These are phyloP conservation scores for Phalacrocorax aristotelis DNA, from an alignment of 2,113 vertebrate genomes.

Conservation along the genomic window DNA sequence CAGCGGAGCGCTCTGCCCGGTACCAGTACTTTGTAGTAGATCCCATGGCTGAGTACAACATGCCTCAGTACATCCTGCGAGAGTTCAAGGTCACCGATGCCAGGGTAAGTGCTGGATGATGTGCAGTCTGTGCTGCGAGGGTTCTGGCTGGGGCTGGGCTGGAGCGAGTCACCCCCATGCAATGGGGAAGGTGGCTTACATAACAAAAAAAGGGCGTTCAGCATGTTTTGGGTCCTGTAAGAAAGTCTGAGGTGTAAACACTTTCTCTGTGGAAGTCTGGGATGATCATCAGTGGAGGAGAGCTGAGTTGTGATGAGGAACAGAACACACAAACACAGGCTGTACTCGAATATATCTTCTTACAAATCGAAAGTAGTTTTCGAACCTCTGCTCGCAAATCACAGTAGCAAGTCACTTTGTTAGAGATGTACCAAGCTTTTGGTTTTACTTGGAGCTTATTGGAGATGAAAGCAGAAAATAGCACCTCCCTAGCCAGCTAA, in stretches of 20 bases:
- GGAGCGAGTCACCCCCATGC: rapidly evolving
- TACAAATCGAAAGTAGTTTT: neutral
- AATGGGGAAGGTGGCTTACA: rapidly evolving
- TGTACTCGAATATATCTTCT: neutral
- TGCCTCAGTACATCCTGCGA: conserved; percentile 97
- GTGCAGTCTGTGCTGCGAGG: rapidly evolving
- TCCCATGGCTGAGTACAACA: conserved; percentile 98
- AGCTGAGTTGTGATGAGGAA: neutral
- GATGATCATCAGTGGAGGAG: neutral
- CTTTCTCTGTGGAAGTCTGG: neutral
- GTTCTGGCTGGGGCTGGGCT: neutral
- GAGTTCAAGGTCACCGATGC: conserved; percentile 99
- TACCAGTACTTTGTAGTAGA: conserved; percentile 99
- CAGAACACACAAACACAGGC: neutral
- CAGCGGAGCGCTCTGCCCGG: conserved; percentile 91
- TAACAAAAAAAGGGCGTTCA: neutral
- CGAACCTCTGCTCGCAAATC: neutral
- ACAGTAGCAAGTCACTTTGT: neutral
- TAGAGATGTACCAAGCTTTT: neutral
- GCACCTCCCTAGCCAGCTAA: neutral
- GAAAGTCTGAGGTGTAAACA: neutral
- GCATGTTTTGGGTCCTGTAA: rapidly evolving
- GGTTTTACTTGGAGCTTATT: neutral
- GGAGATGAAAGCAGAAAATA: neutral
- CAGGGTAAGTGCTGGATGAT: conserved; percentile 76